Evolutionary conservation across 2,888 invertebrate genomes (phyloP).

Genomic region (Thera britannica): DNA sequence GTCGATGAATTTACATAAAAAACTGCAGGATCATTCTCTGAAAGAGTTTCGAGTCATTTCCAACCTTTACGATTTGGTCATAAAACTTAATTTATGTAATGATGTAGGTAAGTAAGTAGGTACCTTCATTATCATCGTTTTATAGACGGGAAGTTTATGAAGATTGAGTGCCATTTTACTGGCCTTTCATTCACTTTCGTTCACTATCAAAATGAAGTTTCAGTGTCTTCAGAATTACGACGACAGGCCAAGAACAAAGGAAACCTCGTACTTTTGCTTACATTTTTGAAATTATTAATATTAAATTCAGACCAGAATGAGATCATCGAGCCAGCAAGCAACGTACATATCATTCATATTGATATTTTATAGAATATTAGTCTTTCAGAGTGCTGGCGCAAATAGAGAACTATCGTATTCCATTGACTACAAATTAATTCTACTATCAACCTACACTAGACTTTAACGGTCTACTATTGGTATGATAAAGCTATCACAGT

Average conservation of each 20-base stretch:
- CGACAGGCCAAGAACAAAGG: background rate
- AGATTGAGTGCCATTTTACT: conserved; percentile 7
- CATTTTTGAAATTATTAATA: background rate
- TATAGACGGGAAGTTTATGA: conserved; percentile 8
- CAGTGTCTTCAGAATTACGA: background rate
- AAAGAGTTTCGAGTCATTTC: background rate
- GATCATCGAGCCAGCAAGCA: no score
- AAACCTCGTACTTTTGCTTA: background rate
- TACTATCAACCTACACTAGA: background rate
- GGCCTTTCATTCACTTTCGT: background rate
- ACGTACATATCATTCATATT: no score
- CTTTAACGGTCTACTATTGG: background rate
- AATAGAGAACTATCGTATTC: no score
- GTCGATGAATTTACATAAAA: no score
- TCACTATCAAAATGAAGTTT: conserved; percentile 7
- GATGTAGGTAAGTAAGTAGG: background rate
- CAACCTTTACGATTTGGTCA: background rate
- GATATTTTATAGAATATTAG: background rate
- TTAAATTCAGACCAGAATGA: no score
- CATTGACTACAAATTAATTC: background rate
- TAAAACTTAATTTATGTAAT: background rate
- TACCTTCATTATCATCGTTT: background rate
- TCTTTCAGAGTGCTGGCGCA: no score
- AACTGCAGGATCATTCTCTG: no score
- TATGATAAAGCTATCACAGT: background rate